Evolutionary conservation across 2,797 vertebrate species (phyloP), one percentile per base, ranked within the genome.

Genomic region (Tauraco hartlaubi): DNA sequence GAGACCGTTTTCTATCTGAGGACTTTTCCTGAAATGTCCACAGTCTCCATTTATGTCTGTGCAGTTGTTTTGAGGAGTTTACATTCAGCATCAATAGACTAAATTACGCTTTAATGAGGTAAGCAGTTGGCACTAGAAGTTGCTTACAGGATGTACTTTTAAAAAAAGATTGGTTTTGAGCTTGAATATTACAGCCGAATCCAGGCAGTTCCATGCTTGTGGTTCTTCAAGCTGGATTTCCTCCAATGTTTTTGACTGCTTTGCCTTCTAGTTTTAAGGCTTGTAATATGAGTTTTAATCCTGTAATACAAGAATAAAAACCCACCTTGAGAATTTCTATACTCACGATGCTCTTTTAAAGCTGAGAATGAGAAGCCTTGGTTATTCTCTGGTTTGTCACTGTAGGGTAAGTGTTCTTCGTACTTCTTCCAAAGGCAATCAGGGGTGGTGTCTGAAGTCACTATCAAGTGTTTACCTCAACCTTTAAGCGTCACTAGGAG

Each of bases 181-280:
- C 46, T 58, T 74, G 9, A 64, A 5, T 68, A 56, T 75, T 85
- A 48, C 37, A 61, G 56, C 64, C 51, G 35, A 78, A 68, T 92
- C 58, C 58, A 88, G 64, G 72, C 80, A 61, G 26, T 51, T 93
- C 66, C 12, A 14, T 12, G 1, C 15, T 33, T 84, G 88, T 83
- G 37, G 33, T 83, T 92, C 79, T 91, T 91, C 37, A 78, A 35
- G 68, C n/a, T 88, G 72, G 31, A 66, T 85, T 90, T 94, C 54
- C 35, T 90, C 73, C 90, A 94, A 2, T 84, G 28, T 55, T 95
- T 88, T 86, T 83, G 51, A 46, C 46, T 71, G 29, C 56, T 90
- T 69, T 80, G 48, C 69, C 71, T 61, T 95, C 46, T 64, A 21
- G 61, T 90, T 71, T 85, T 78, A 77, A 90, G 51, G 83, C 82